phyloP scores from a whole-genome alignment of 2,888 invertebrate genomes.

The Fissipunctia ypsillon region DNA sequence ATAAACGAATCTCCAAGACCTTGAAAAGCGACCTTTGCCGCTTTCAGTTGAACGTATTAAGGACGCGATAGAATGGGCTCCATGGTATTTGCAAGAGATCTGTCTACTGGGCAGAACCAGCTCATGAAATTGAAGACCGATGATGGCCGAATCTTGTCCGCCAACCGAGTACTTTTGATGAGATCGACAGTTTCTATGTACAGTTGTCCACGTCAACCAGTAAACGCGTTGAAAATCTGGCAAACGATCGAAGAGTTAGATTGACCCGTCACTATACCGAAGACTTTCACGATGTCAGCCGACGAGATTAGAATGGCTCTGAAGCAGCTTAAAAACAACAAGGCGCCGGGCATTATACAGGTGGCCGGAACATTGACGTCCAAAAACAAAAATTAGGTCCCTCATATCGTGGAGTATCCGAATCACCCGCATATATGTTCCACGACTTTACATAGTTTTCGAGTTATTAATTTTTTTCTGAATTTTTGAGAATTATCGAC shows the following conservation, averaged over 20 bases:
- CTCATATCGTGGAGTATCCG: too few species aligned
- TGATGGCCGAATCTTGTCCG: background rate
- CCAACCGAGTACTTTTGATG: background rate
- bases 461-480: too few species aligned
- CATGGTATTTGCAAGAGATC: background rate
- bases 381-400: too few species aligned
- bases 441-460: too few species aligned
- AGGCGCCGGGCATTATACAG: too few species aligned
- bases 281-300: background rate
- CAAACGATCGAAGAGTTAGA: background rate
- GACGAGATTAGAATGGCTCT: background rate
- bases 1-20: background rate
- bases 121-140: background rate
- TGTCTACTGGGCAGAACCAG: background rate
- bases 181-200: background rate
- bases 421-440: too few species aligned
- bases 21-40: background rate
- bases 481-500: too few species aligned
- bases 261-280: background rate
- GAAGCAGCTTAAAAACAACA: background rate
- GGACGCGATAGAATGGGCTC: background rate
- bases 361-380: too few species aligned
- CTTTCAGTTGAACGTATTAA: background rate
- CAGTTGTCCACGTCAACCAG: background rate
- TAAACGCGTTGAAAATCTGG: background rate